Conservation (phyloP, 2,797 vertebrate species). For the Argyrosomus regius region DNA sequence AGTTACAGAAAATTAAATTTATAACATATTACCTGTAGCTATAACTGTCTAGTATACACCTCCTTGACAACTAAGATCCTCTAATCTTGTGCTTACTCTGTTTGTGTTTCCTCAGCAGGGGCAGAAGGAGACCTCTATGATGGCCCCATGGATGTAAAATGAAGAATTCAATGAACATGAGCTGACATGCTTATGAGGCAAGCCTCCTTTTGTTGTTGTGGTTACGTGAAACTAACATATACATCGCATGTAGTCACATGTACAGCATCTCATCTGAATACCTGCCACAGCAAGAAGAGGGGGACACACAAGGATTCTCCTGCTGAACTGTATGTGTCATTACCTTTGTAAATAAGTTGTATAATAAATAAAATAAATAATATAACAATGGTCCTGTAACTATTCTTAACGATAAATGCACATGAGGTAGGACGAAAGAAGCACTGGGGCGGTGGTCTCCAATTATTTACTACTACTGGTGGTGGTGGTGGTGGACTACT, state of each 20-base stretch:
- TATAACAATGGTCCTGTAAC: slow-evolving; percentile 9
- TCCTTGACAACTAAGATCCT: too few species aligned
- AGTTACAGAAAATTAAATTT: too few species aligned
- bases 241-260: slow-evolving; percentile 2
- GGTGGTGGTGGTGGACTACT: too few species aligned
- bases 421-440: neutral
- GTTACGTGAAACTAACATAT: slow-evolving; percentile 8
- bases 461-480: too few species aligned
- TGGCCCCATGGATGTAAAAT: slow-evolving; percentile 89
- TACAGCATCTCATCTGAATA: slow-evolving; percentile 6
- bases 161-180: neutral
- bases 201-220: neutral
- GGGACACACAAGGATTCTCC: neutral
- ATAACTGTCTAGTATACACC: too few species aligned
- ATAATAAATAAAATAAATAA: slow-evolving; percentile 47
- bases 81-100: neutral
- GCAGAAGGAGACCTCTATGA: slow-evolving; percentile 86
- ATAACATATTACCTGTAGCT: too few species aligned
- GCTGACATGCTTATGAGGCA: neutral
- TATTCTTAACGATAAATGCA: neutral
- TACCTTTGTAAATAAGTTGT: slow-evolving; percentile 34
- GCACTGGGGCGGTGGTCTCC: too few species aligned
- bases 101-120: slow-evolving; percentile 78
- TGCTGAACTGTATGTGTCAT: slow-evolving; percentile 17
- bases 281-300: slow-evolving; percentile 5